These are phyloP conservation scores for Eleginops maclovinus DNA, from an alignment of 2,113 vertebrate genomes.

Conservation along the genomic window DNA sequence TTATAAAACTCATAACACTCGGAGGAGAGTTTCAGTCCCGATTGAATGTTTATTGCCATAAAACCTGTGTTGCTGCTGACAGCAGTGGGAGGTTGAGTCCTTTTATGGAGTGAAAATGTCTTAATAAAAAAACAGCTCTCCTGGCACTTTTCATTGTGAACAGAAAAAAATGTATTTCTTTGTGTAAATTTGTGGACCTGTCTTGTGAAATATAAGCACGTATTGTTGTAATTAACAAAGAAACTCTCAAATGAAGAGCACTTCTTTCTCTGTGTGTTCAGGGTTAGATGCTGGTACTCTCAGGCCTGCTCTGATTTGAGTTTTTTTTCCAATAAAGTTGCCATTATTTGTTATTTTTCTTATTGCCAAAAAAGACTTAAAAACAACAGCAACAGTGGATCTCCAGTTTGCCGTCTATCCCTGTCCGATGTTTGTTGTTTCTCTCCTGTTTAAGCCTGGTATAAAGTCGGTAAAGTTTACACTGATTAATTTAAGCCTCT, in stretches of 20 bases:
- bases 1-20: conserved; percentile 57
- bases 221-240: not conserved
- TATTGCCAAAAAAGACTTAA: not conserved
- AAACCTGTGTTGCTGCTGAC: conserved; percentile 46
- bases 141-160: conserved; percentile 34
- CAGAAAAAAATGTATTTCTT: conserved; percentile 18
- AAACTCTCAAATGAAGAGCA: not conserved
- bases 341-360: not conserved
- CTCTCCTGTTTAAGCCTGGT: not conserved
- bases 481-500: conserved; percentile 31
- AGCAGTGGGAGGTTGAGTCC: conserved; percentile 31
- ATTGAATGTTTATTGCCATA: conserved; percentile 65
- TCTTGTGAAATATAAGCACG: not conserved
- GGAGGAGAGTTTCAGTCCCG: conserved; percentile 49
- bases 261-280: not conserved
- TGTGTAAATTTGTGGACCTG: not conserved
- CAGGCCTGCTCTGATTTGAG: not conserved
- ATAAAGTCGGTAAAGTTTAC: conserved; percentile 17
- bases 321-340: not conserved
- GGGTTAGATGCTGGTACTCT: not conserved
- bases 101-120: conserved; percentile 32
- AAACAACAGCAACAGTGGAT: not conserved
- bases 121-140: conserved; percentile 50
- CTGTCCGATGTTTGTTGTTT: conserved; percentile 4
- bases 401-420: not conserved